These are phyloP conservation scores for Rhinolophus sinicus DNA, from an alignment of 2,113 vertebrate genomes.

Conservation along the genomic window DNA sequence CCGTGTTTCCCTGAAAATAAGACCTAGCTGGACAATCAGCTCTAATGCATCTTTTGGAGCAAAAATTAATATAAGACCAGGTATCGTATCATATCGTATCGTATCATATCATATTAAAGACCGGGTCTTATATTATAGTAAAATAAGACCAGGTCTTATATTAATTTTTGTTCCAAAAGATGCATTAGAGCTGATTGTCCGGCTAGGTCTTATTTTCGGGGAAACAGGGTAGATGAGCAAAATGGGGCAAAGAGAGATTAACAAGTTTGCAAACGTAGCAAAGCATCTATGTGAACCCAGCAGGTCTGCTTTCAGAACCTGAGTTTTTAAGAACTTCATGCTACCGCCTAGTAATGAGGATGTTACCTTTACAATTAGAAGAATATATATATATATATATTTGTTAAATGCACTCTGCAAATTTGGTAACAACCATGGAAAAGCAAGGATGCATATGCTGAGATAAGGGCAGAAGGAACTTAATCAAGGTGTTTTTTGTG, in stretches of 20 bases:
- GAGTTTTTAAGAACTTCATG: background rate
- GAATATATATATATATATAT: too few relatives aligned
- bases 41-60: too few relatives aligned
- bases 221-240: background rate
- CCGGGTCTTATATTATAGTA: too few relatives aligned
- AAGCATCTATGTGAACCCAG: background rate
- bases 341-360: background rate
- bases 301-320: background rate
- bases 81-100: too few relatives aligned
- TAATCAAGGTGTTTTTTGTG: background rate
- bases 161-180: too few relatives aligned
- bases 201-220: too few relatives aligned
- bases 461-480: conserved; percentile 34
- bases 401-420: background rate
- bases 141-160: too few relatives aligned
- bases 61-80: too few relatives aligned
- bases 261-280: background rate
- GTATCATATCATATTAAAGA: too few relatives aligned
- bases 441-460: background rate
- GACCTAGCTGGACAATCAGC: too few relatives aligned
- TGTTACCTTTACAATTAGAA: background rate
- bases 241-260: background rate
- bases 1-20: too few relatives aligned
- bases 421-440: background rate
- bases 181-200: too few relatives aligned